Base-by-base conservation (phyloP, 2,113 vertebrate species). In the Okapia johnstoni region DNA sequence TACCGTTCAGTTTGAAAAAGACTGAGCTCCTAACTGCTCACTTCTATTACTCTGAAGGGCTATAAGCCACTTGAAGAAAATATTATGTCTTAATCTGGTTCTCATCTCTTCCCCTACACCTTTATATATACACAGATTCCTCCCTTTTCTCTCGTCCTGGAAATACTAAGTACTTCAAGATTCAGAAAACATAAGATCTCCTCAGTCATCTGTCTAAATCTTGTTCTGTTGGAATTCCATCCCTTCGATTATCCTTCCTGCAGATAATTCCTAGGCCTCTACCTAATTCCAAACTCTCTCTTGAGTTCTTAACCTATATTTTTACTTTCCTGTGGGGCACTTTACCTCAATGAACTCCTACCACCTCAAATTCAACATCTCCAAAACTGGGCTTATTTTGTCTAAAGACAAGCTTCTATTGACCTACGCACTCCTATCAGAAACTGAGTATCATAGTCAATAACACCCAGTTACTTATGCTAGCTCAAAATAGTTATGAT, bases 101-200 rank as follows among this genome's bases (percentile, higher is more conserved):
- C 40, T 63, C 63, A 63, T 87, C 36, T 76, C n/a, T 2, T 96
- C 79, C 21, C 58, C 26, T 93, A 40, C 6, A 66, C 1, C 6
- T n/a, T 19, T 54, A 85, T 21, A 95, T 10, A 92, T 23, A 57
- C 0, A 52, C 1, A 85, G 54, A 60, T 28, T 77, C 26, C 33
- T 60, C 16, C 46, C 52, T 90, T 93, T 76, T 50, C 30, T 90
- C 30, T 66, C 36, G 57, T 60, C 48, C n/a, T 90, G 6, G 54
- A 95, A 94, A 90, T 76, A 92, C 8, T 63, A 87, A 63, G 11
- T 60, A 58, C 50, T 93, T 93, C 33, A 95, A 97, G 96, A 83
- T 73, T 43, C 57, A 63, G 76, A 85, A 88, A 48, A 4, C 0
- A 0, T 25, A 81, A 52, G 15, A 92, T 43, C 8, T 54, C 60